Evolutionary conservation across 1,140 invertebrate species (phyloP), one percentile per base, ranked within the genome.

Genomic region (Chelonus insularis): DNA sequence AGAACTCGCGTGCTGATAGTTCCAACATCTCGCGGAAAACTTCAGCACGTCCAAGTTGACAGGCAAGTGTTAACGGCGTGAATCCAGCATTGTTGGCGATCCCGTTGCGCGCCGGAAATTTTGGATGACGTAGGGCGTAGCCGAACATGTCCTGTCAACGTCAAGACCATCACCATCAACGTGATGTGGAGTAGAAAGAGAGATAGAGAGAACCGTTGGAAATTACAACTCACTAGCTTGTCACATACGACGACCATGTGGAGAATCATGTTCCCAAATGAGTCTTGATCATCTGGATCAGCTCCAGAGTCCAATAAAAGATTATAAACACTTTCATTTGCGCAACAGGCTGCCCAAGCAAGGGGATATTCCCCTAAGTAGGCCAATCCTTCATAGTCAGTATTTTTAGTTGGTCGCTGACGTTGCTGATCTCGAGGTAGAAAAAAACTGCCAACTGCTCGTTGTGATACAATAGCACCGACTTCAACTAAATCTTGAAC

Each of bases 21-120:
- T 99, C 97, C 72, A 99, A 85, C 93, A 99, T 99, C 83, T 99
- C 97, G 65, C 92, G 87, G 81, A 99, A 98, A 64, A 99, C 95
- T 72, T 94, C 91, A 7, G 94, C 94, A 60, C 97, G 86, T 50
- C 96, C 97, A 51, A 99, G 83, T 80, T 97, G 94, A 78, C 96
- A 97, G 57, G 97, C 95, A 21, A 99, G 84, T 0, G 96, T 98
- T 12, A 99, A 81, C 0, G 97, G 96, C 0, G 96, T 98, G 47
- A 98, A 85, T 4, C 95, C 95, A n/a, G 91, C 89, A 60, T 85
- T 84, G 79, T 98, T 98, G 45, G 86, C 83, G 21, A 96, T 90
- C 4, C 93, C 92, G 72, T 96, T 94, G 70, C 92, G 91, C 0
- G 96, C 96, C 29, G 94, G 94, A 7, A 90, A 86, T 74, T 91